Base-by-base conservation (phyloP, 2,888 invertebrate genomes). In the Hecatera dysodea region DNA sequence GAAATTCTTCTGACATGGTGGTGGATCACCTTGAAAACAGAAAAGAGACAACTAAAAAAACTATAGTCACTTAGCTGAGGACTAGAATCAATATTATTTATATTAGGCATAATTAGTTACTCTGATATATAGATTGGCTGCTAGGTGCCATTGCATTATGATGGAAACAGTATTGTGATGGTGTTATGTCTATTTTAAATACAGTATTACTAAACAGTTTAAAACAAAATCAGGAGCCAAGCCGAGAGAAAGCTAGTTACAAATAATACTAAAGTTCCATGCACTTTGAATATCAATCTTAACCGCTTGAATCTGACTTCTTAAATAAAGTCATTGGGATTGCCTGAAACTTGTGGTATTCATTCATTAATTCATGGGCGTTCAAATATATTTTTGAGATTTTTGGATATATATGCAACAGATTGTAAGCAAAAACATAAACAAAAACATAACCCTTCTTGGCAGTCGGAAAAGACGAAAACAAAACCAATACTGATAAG, bases 1-100 rank as follows among this genome's bases (percentile, higher is more conserved):
- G 67, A 94, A 93, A 75, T 93, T 85, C 80, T 93, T 93, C 75
- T 94, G 93, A 69, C 93, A 93, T 50, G 88, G 57, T n/a, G 90
- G 90, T 46, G 88, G 85, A 9, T 91, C 91, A 63, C 94, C 96
- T 96, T 67, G 22, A 88, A 88, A 64, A 27, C 12, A 39, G 12
- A 59, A 36, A 44, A 29, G 0, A n/a, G 1, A 17, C 27, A 2
- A 22, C 39, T 22, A 12, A 0, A 24, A 22, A 39, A 33, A 22
- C 39, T 7, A 7, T 7, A 53, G 12, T 19, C 11, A 17, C 33
- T 27, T 1, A 5, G 7, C 7, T 27, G 7, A 5, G 0, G 9
- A 48, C 0, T 39, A 2, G 17, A 4, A 55, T 24, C 24, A 24
- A 2, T 15, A 17, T 33, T 36, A 36, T 36, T 36, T 36, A 11